A percentile compares a stretch with the other conserved stretches of the same genome.
Evolutionary conservation across 2,113 vertebrate genomes (phyloP).

Genomic region (Pangasianodon gigas): DNA sequence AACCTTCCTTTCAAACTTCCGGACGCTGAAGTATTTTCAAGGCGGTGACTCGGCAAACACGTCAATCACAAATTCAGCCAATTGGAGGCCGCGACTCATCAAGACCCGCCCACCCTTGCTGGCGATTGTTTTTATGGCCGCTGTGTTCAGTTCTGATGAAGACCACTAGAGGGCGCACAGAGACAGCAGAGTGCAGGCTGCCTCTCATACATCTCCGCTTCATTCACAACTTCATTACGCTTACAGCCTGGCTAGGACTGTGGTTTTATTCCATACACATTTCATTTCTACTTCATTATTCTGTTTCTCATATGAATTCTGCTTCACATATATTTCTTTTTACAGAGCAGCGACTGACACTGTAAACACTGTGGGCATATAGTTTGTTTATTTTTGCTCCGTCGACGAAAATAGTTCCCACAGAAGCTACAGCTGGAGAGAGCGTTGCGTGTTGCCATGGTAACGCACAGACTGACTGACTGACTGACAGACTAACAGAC

Average conservation of each 20-base stretch:
- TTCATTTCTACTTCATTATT: neutral
- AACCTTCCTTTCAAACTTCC: conserved; percentile 48
- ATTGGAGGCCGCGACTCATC: conserved; percentile 28
- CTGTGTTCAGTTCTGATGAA: neutral
- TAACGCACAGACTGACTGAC: neutral
- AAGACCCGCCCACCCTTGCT: neutral
- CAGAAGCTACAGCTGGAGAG: neutral
- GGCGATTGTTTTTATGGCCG: neutral
- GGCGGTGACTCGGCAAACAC: neutral
- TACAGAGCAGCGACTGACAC: neutral
- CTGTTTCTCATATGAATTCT: neutral
- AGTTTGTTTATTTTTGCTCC: too few relatives aligned
- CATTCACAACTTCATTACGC: neutral
- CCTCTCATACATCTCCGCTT: neutral
- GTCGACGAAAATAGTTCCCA: too few relatives aligned
- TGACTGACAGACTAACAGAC: too few relatives aligned
- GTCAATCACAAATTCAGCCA: conserved; percentile 51
- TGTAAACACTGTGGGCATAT: too few relatives aligned
- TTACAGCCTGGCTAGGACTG: neutral
- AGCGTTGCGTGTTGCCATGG: neutral
- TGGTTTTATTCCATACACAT: neutral
- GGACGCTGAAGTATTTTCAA: neutral
- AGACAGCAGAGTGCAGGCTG: neutral
- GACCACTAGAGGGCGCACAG: conserved; percentile 23
- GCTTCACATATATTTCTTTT: neutral